Evolutionary conservation across 2,888 invertebrate species (phyloP), one percentile per base, ranked within the genome.

Genomic region (Nemotelus pantherinus): DNA sequence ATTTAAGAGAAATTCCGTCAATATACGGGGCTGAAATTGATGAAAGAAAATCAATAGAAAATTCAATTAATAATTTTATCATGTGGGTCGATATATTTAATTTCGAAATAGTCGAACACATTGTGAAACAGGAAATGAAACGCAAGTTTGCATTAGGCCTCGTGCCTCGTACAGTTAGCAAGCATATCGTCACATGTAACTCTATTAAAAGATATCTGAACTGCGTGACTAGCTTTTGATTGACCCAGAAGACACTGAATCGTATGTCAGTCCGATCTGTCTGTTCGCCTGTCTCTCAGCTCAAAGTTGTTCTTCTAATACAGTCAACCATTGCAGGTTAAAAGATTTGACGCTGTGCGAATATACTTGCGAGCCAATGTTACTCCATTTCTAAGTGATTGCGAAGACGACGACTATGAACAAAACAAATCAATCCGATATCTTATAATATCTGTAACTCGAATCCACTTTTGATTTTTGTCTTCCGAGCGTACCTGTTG

Each of bases 161-260:
- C 25, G 25, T 25, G 25, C 0, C 25, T 25, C 25, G 25, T 25
- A 25, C 25, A 25, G 25, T 25, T 25, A 25, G 25, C 5, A 7
- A 9, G 50, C 65, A 70, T 55, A 55, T 70, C 55, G 9, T 39
- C 39, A 9, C 50, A 70, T 70, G 70, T 70, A 70, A 41, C 70
- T 55, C 70, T 43, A 53, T 70, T 70, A 50, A 70, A 50, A 47
- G 10, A 6, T 5, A 70, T 41, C 70, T 50, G 3, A 43, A 70
- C n/a, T 76, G 76, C 76, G 76, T 76, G 76, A 76, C 76, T 76
- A 50, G 45, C 55, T 64, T 25, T 76, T 67, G 76, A 76, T 76
- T 76, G 76, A 76, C 76, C 65, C 58, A 76, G 25, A 58, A 76
- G 67, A 45, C 76, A 67, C 48, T 43, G 2, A 72, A 70, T 55